Conservation (phyloP, 92 coral and sea anemone species). For the Heteractis magnifica region DNA sequence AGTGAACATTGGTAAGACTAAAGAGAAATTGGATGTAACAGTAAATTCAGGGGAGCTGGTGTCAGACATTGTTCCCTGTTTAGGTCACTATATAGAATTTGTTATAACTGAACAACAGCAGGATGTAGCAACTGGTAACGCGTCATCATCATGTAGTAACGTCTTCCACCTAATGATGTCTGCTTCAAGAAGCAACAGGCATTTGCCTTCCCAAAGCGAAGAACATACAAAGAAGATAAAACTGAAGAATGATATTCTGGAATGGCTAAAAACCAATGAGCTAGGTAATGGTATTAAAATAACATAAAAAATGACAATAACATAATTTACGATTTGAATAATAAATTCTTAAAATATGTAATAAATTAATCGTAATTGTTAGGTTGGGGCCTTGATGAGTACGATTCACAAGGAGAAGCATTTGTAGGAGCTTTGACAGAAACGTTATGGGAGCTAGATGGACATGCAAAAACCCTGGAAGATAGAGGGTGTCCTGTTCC, state of each 20-base stretch:
- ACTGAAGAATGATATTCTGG: conserved; percentile 54
- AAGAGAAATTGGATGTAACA: conserved; percentile 24
- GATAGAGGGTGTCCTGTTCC: conserved; percentile 42
- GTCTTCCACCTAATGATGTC: conserved; percentile 39
- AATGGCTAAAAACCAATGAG: conserved; percentile 59
- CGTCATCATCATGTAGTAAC: conserved; percentile 13
- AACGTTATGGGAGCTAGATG: conserved; percentile 49
- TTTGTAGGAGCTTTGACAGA: conserved; percentile 43
- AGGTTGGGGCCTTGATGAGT: conserved; percentile 35
- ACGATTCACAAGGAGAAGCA: conserved; percentile 33
- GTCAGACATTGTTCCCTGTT: conserved; percentile 28
- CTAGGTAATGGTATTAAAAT: conserved; percentile 29
- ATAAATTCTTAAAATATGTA: too few relatives aligned
- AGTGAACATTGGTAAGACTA: conserved; percentile 36
- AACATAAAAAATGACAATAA: too few relatives aligned
- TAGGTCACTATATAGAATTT: conserved; percentile 26
- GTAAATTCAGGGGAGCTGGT: conserved; percentile 37
- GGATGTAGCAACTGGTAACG: conserved; percentile 19
- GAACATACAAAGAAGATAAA: conserved; percentile 38
- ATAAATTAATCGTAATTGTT: not conserved
- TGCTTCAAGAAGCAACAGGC: conserved; percentile 28
- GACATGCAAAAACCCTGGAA: conserved; percentile 44
- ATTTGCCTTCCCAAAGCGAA: conserved; percentile 24
- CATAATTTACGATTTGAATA: too few relatives aligned
- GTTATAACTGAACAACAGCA: conserved; percentile 27